phyloP scores from a whole-genome alignment of 2,888 invertebrate species.

The Sialis fuliginosa region DNA sequence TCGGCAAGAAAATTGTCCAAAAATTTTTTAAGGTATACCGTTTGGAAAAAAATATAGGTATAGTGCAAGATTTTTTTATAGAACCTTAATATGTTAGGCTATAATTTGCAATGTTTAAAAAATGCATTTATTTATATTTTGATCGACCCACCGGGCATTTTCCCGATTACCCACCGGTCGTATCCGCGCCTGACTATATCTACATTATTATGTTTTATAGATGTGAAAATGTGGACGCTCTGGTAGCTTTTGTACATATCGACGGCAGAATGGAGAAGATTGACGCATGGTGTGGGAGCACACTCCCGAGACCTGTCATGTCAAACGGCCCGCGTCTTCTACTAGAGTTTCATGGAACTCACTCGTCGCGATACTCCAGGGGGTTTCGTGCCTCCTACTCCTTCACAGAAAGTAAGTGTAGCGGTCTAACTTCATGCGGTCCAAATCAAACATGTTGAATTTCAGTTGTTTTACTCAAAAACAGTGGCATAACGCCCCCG shows the following conservation, averaged over 20 bases:
- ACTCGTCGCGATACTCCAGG: constrained; percentile 59
- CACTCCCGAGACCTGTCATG: constrained; percentile 77
- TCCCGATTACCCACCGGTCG: too few relatives aligned
- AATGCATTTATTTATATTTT: too few relatives aligned
- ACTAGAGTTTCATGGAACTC: constrained; percentile 66
- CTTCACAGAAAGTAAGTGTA: constrained; percentile 72
- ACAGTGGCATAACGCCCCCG: too few relatives aligned
- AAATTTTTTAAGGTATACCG: too few relatives aligned
- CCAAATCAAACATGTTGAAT: background rate
- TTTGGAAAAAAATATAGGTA: too few relatives aligned
- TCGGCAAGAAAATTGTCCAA: too few relatives aligned
- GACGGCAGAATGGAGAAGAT: constrained; percentile 72
- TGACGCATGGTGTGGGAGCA: constrained; percentile 71
- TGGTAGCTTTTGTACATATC: constrained; percentile 65
- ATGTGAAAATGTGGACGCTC: constrained; percentile 60
- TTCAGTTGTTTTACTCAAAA: background rate
- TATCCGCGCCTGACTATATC: too few relatives aligned
- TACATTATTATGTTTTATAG: constrained; percentile 29
- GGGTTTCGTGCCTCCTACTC: constrained; percentile 80
- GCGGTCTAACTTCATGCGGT: background rate
- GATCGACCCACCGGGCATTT: too few relatives aligned
- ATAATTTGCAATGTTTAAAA: too few relatives aligned
- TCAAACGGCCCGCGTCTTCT: constrained; percentile 76
- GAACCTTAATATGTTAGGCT: too few relatives aligned
- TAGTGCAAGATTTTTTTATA: too few relatives aligned